Conservation (phyloP, 1,140 invertebrate species). For the Drosophila virilis region DNA sequence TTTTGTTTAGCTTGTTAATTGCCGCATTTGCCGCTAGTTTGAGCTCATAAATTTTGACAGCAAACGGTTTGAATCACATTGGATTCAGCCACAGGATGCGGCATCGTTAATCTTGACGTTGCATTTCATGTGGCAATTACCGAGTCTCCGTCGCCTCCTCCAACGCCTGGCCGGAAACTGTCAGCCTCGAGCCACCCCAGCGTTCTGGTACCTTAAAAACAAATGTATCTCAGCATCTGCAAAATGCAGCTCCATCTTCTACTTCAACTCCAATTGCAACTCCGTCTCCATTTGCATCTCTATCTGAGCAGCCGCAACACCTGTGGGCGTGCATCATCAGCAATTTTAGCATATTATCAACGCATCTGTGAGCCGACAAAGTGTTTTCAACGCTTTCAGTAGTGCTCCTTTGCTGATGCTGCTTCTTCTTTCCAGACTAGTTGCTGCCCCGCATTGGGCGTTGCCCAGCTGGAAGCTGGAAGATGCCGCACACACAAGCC, state of each 20-base stretch:
- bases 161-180: constrained; percentile 60
- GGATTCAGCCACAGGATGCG: constrained; percentile 69
- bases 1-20: constrained; percentile 44
- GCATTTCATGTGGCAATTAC: constrained; percentile 75
- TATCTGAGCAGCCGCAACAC: constrained; percentile 45
- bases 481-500: constrained; percentile 20
- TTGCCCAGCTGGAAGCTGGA: constrained; percentile 50
- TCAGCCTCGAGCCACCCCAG: constrained; percentile 25
- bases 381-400: constrained; percentile 82
- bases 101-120: constrained; percentile 65
- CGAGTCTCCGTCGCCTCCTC: constrained; percentile 10
- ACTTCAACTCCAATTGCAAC: constrained; percentile 39
- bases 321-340: constrained; percentile 80
- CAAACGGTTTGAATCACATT: constrained; percentile 56
- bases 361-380: constrained; percentile 82
- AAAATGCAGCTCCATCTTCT: constrained; percentile 54
- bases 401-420: constrained; percentile 34
- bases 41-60: constrained; percentile 78
- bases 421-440: not conserved
- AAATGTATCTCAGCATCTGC: not conserved
- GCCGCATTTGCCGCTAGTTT: constrained; percentile 60
- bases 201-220: not conserved
- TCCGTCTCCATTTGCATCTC: constrained; percentile 31
- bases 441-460: constrained; percentile 40
- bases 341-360: constrained; percentile 83